Conservation (phyloP, 2,113 vertebrate genomes). For the Holacanthus passer region DNA sequence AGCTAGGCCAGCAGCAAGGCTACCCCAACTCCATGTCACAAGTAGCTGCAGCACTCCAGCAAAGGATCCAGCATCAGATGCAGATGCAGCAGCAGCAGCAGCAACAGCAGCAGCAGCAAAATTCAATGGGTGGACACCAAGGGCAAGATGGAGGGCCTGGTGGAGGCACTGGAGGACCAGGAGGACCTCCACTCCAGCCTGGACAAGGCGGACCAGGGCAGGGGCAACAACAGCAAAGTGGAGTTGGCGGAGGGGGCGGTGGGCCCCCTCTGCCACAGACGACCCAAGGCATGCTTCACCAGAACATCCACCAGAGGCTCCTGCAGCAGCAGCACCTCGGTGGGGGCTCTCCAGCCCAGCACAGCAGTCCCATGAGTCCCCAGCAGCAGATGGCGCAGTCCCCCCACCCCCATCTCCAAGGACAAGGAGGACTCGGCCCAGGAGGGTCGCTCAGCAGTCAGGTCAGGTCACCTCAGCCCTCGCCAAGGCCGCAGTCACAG, state of each 20-base stretch:
- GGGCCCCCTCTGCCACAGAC: slow-evolving; percentile 68
- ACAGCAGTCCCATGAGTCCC: slow-evolving; percentile 96
- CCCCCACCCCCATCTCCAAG: slow-evolving; percentile 93
- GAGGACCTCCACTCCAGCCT: slow-evolving; percentile 86
- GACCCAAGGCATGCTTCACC: slow-evolving; percentile 84
- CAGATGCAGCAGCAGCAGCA: slow-evolving; percentile 75
- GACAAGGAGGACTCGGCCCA: slow-evolving; percentile 88
- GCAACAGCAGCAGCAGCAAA: slow-evolving; percentile 81
- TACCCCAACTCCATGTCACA: slow-evolving; percentile 82
- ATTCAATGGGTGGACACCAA: slow-evolving; percentile 76
- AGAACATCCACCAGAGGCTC: slow-evolving; percentile 93
- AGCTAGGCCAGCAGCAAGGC: slow-evolving; percentile 80
- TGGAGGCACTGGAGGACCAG: slow-evolving; percentile 62
- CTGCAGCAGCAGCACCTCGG: slow-evolving; percentile 83
- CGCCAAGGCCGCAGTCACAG: slow-evolving; percentile 94
- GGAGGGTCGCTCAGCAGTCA: slow-evolving; percentile 92
- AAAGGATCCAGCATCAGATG: slow-evolving; percentile 80
- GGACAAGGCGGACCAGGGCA: slow-evolving; percentile 81
- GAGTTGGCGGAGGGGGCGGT: slow-evolving; percentile 55
- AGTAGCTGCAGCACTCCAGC: slow-evolving; percentile 80
- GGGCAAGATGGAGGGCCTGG: slow-evolving; percentile 78
- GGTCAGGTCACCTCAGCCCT: slow-evolving; percentile 96
- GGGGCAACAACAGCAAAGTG: slow-evolving; percentile 70
- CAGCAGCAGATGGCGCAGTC: slow-evolving; percentile 91
- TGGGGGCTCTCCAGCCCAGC: slow-evolving; percentile 90